Evolutionary conservation across 2,888 invertebrate genomes (phyloP).

Genomic region (Hedya salicella): DNA sequence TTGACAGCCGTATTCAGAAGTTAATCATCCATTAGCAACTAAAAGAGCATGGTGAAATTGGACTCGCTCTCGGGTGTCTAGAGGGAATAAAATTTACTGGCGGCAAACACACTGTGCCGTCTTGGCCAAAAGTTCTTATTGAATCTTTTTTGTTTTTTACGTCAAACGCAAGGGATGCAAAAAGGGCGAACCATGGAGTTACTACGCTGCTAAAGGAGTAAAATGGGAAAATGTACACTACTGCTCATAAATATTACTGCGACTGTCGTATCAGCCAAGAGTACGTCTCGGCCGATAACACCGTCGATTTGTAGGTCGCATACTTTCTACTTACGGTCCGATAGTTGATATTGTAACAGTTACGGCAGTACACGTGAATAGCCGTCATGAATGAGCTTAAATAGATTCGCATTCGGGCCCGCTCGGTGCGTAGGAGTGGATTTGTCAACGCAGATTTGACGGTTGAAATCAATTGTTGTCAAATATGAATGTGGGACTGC

Average conservation of each 20-base stretch:
- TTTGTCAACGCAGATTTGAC: neutral
- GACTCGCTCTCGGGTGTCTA: too few species aligned
- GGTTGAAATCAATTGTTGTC: neutral
- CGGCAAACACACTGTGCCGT: too few species aligned
- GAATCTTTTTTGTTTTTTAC: too few species aligned
- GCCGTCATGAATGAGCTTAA: conserved; percentile 6
- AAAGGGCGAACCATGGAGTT: too few species aligned
- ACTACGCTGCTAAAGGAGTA: too few species aligned
- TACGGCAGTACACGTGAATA: neutral
- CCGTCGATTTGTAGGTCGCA: conserved; percentile 58
- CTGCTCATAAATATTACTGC: neutral
- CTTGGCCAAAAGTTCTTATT: too few species aligned
- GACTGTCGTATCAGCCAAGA: conserved; percentile 3
- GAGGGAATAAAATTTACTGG: too few species aligned
- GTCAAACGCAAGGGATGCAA: too few species aligned
- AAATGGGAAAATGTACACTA: neutral
- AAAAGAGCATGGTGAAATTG: too few species aligned
- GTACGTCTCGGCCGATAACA: conserved; percentile 45
- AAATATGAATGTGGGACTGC: neutral
- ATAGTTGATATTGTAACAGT: conserved; percentile 21
- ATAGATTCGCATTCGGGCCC: neutral
- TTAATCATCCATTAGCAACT: too few species aligned
- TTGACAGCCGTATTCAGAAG: too few species aligned
- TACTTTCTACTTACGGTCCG: conserved; percentile 59
- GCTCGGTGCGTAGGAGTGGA: neutral